Base-by-base conservation (phyloP, 2,888 invertebrate species). In the Horisme vitalbata region DNA sequence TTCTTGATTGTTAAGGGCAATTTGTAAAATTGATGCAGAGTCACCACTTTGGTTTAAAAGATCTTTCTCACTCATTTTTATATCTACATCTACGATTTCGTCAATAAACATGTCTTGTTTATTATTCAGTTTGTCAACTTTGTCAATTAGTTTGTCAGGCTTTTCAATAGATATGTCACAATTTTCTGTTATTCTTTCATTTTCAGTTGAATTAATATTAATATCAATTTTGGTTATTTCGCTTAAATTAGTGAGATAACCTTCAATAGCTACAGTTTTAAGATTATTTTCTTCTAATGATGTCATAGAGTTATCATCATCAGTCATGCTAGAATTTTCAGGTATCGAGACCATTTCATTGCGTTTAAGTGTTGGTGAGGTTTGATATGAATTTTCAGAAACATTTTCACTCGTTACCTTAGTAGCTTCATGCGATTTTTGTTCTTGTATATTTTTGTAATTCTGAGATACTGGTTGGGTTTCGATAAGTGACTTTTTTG, bases 1-100 rank as follows among this genome's bases (percentile, higher is more conserved):
- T 11, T 39, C 20, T 11, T 20, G 10, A 41, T 18, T 20, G 0
- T 10, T 18, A 11, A 14, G 6, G 4, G 23, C 32, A 18, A 12
- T 27, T 31, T 38, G 41, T 18, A 52, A 45, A 38, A 52, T 50
- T 4, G 53, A 50, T 36, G 35, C 54, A 11, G 58, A 56, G 15
- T 37, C 27, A 3, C 36, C 33, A 47, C 49, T 58, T 14, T 44
- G 32, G 12, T 51, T 53, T 6, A 52, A 32, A 26, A 41, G 5
- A 38, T 45, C 23, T 27, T 36, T 33, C 14, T 28, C 27, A 14
- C 37, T 26, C 3, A 30, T 21, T 24, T 14, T 34, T 1, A 13
- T 15, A n/a, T 49, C 27, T n/a, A 26, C 38, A 2, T 45, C 33
- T 32, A 11, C 23, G 2, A 36, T 50, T 13, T 53, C 50, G 45